Conservation (phyloP, 2,888 invertebrate species). For the Salticus scenicus region DNA sequence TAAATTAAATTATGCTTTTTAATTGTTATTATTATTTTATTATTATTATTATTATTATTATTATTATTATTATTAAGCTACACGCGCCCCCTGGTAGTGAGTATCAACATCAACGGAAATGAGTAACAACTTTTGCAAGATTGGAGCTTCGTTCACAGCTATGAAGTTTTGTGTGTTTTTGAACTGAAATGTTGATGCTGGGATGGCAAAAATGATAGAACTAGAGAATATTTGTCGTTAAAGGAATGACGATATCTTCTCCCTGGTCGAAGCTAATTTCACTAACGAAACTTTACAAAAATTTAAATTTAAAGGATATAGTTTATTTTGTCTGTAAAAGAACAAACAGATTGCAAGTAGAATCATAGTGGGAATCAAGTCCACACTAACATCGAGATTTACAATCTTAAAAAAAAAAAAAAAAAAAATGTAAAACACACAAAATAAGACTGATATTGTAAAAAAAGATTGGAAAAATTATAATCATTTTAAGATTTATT, state of each 20-base stretch:
- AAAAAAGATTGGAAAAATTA: background rate
- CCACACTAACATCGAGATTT: background rate
- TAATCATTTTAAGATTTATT: background rate
- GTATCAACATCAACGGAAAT: too few species aligned
- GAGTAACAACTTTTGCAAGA: background rate
- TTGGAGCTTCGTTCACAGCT: background rate
- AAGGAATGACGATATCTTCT: background rate
- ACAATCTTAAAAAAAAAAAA: background rate
- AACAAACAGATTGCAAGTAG: background rate
- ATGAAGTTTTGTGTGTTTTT: background rate
- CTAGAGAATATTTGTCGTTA: background rate
- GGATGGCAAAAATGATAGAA: background rate
- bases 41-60: too few species aligned
- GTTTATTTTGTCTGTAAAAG: background rate
- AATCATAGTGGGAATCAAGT: background rate
- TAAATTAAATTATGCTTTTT: too few species aligned
- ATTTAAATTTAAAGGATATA: background rate
- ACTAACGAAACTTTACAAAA: background rate
- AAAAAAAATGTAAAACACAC: background rate
- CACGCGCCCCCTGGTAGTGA: too few species aligned
- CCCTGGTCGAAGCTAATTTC: background rate
- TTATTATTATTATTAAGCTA: too few species aligned
- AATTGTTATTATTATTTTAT: too few species aligned
- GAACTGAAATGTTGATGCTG: background rate
- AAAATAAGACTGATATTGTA: slow-evolving; percentile 7